Base-by-base conservation (phyloP, 2,797 vertebrate genomes). In the Cirrhinus molitorella region DNA sequence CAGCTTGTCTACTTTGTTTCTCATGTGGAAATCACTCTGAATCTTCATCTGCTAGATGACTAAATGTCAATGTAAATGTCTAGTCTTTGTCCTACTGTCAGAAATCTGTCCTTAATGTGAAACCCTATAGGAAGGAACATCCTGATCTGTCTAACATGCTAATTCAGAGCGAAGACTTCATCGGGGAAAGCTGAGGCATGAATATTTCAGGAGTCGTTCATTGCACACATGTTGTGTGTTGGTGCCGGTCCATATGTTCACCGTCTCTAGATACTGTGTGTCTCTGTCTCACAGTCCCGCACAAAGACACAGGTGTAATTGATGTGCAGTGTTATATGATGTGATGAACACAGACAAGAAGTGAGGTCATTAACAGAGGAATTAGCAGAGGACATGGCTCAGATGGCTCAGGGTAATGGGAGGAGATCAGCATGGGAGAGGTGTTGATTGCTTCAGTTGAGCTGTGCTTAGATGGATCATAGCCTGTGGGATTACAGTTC, bases 181-280 rank as follows among this genome's bases (percentile, higher is more conserved):
- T 74, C 28, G 53, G 40, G 49, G 23, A 77, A 80, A 73, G 31
- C 72, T 45, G 51, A 83, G 57, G 28, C 55, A 40, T 83, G 40
- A 75, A 87, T 87, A 83, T 81, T 90, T 88, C 23, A 82, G 70
- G 11, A 79, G 73, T 8, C 21, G 57, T 87, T 82, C 34, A 51
- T 25, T 57, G 57, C 55, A 66, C 63, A 57, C 76, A 65, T 80
- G 74, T 53, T 80, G 80, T 77, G 74, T 11, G 67, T 65, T 49
- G 13, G 9, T 70, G 45, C 16, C 72, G 49, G 66, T 77, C 65
- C 66, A 61, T 75, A n/a, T 49, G 53, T 23, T 81, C 28, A 51
- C 57, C 31, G 53, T 53, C 55, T 47, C n/a, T 19, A 17, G 67
- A 72, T 49, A 5, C 19, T 53, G 65, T 45, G 57, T 70, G 68